phyloP scores from a whole-genome alignment of 2,797 vertebrate genomes.

The Luscinia megarhynchos region DNA sequence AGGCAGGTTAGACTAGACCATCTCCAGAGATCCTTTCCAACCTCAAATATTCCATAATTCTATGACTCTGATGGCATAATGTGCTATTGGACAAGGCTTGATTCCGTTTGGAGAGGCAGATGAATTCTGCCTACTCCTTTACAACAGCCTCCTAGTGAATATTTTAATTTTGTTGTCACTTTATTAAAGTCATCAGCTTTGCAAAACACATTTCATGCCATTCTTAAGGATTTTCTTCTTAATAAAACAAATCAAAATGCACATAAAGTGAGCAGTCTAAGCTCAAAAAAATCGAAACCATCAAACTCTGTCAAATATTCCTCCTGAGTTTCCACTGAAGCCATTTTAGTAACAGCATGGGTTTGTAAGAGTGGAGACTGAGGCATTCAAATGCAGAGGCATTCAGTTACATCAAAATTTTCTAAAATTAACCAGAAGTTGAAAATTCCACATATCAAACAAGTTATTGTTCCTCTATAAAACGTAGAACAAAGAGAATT shows the following conservation, averaged over 20 bases:
- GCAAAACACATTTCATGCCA: neutral
- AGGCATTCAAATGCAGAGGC: neutral
- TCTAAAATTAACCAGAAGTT: neutral
- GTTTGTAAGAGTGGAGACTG: neutral
- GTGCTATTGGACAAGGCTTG: neutral
- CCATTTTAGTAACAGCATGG: neutral
- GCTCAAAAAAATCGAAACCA: neutral
- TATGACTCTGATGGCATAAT: neutral
- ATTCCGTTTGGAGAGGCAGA: neutral
- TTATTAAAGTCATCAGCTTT: neutral
- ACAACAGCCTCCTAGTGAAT: neutral
- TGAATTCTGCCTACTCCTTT: neutral
- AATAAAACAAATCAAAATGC: neutral
- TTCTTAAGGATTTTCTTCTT: neutral
- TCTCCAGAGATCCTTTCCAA: neutral
- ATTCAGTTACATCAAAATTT: neutral
- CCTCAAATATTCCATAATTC: neutral
- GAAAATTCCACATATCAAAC: neutral
- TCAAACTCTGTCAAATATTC: neutral
- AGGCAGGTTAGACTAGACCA: fast-evolving
- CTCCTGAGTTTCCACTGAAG: neutral
- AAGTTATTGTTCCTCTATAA: neutral
- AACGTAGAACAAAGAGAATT: neutral
- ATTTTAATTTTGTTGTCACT: neutral
- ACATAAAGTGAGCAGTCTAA: neutral